phyloP scores from a whole-genome alignment of 2,797 vertebrate species.

The Rhincodon typus region DNA sequence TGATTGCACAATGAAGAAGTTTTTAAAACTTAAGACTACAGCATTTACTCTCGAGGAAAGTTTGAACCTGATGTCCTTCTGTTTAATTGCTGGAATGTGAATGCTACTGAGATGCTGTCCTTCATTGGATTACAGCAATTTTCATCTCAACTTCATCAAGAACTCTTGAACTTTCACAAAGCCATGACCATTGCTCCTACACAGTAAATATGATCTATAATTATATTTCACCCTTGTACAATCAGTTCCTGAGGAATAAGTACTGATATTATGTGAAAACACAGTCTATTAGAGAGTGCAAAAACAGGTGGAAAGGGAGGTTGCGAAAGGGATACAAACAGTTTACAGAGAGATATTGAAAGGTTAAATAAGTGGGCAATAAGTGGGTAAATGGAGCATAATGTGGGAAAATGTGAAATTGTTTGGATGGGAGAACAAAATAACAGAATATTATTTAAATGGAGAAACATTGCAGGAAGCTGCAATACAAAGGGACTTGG shows the following conservation, averaged over 20 bases:
- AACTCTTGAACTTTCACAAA: not conserved
- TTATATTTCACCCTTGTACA: not conserved
- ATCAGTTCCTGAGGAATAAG: not conserved
- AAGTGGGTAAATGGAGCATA: too few species aligned
- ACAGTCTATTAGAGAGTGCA: not conserved
- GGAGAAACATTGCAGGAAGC: too few species aligned
- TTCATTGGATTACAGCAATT: not conserved
- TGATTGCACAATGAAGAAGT: too few species aligned
- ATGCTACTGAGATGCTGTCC: not conserved
- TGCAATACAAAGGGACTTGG: too few species aligned
- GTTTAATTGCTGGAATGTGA: not conserved
- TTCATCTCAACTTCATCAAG: not conserved
- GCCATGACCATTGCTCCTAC: too few species aligned
- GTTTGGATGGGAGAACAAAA: too few species aligned
- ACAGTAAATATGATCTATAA: not conserved
- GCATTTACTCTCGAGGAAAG: not conserved
- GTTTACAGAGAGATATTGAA: too few species aligned
- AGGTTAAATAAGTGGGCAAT: too few species aligned
- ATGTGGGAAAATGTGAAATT: too few species aligned
- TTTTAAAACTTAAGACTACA: too few species aligned
- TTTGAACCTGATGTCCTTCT: not conserved
- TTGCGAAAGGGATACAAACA: too few species aligned
- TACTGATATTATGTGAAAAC: not conserved
- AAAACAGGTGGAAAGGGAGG: not conserved
- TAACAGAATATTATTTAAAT: too few species aligned